These are phyloP conservation scores for Hippocampus kuda DNA, from an alignment of 2,797 vertebrate genomes.

Conservation along the genomic window DNA sequence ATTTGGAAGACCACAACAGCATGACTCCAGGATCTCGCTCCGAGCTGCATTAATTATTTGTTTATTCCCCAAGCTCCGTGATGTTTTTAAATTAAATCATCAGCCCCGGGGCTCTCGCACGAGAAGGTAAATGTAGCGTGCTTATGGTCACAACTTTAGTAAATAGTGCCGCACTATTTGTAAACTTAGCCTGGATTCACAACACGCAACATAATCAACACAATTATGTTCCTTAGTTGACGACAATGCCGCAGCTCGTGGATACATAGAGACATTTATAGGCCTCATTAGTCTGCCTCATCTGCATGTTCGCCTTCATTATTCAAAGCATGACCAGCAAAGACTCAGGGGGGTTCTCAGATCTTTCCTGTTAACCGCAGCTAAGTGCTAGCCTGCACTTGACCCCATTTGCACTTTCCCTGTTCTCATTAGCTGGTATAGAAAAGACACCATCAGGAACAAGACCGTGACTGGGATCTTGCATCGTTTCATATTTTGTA, in stretches of 20 bases:
- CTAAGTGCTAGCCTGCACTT: slow-evolving; percentile 22
- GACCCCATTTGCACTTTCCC: slow-evolving; percentile 13
- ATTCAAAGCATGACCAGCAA: slow-evolving; percentile 33
- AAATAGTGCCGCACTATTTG: background rate
- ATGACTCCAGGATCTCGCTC: background rate
- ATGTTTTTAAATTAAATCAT: background rate
- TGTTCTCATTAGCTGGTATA: background rate
- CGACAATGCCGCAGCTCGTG: background rate
- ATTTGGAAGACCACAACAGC: background rate
- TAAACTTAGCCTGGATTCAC: background rate
- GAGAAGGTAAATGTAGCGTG: background rate
- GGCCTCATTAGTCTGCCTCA: slow-evolving; percentile 34
- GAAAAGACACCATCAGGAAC: slow-evolving; percentile 8
- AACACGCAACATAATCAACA: background rate
- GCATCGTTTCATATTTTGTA: background rate
- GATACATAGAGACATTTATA: slow-evolving; percentile 16
- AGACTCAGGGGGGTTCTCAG: slow-evolving; percentile 33
- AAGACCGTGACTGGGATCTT: background rate
- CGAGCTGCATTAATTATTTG: background rate
- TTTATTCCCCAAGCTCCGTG: background rate
- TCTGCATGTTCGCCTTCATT: slow-evolving; percentile 38
- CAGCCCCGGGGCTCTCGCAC: background rate
- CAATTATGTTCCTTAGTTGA: background rate
- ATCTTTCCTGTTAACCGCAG: slow-evolving; percentile 38
- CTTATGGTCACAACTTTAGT: background rate